Conservation (phyloP, 2,113 vertebrate species). For the Tetrao urogallus region DNA sequence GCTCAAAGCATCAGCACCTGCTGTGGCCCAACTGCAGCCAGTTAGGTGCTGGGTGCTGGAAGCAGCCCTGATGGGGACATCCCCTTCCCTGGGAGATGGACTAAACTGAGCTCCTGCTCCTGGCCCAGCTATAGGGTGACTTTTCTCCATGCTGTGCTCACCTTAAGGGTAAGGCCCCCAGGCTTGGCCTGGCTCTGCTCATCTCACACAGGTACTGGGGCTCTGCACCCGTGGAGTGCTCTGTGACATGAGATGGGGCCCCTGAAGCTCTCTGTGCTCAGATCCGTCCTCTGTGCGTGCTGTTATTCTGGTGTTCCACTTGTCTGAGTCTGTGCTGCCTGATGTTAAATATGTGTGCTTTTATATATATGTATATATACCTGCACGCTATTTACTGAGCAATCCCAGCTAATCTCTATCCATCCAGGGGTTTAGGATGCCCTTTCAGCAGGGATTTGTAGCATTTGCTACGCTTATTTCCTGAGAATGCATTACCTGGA, state of each 20-base stretch:
- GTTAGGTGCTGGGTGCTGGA: background rate
- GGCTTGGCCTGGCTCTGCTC: background rate
- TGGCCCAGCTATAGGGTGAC: rapidly evolving
- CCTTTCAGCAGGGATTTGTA: slow-evolving; percentile 52
- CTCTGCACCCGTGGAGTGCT: background rate
- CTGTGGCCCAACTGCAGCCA: rapidly evolving
- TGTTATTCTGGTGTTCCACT: background rate
- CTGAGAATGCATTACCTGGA: background rate
- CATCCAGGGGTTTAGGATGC: slow-evolving; percentile 25
- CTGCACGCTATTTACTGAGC: background rate
- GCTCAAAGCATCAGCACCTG: background rate
- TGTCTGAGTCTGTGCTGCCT: background rate
- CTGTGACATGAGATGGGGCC: background rate
- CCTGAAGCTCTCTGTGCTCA: no score
- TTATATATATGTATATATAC: background rate
- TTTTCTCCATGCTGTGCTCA: rapidly evolving
- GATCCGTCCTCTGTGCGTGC: no score
- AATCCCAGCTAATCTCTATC: slow-evolving; percentile 29
- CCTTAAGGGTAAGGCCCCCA: background rate
- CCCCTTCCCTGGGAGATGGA: background rate
- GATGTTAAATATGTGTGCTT: background rate
- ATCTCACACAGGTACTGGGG: rapidly evolving
- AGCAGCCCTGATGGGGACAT: background rate
- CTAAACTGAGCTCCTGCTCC: background rate
- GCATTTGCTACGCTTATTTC: slow-evolving; percentile 25